Evolutionary conservation across 2,888 invertebrate genomes (phyloP), one percentile per base, ranked within the genome.

Genomic region (Tanypteryx hageni): DNA sequence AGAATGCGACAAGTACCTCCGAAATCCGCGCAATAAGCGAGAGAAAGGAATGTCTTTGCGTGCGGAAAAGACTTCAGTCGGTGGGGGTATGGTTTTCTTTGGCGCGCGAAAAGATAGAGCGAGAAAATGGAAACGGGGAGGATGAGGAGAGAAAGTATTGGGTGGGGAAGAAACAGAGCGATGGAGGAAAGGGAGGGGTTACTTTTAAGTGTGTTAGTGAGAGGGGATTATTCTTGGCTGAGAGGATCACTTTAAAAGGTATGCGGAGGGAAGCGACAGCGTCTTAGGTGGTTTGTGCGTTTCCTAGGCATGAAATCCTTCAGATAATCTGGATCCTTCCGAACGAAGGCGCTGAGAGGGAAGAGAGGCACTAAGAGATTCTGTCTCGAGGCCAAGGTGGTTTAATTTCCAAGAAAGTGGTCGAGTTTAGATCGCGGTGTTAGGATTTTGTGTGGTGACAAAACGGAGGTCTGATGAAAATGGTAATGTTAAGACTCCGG

Each of bases 1-100:
- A 44, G 61, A 89, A 89, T n/a, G 64, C 68, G 89, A 89, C 89
- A 68, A 89, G 89, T 89, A 64, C 56, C 89, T 76, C 11, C 76
- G 76, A 76, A 76, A 68, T 44, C 18, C 89, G 14, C 31, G n/a
- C 31, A 89, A 64, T 89, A 64, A 89, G 64, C 44, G 10, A 3
- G 64, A 18, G 64, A 64, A 14, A 44, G 64, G 64, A 44, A 44
- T 27, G 64, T 16, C 18, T 44, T 31, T 10, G 68, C 27, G 89
- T 13, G 59, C 16, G 59, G 89, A 44, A 64, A 13, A 31, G 27
- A 22, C 22, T 22, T 13, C 13, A 22, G 5, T 13, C 22, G 76
- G 27, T 13, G 76, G 76, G 13, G 7, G 61, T 2, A 11, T 0
- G 9, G 76, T 76, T 76, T 76, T 76, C 76, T 76, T 76, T 22